Evolutionary conservation across 2,113 vertebrate species (phyloP).

Genomic region (Sphyrna mokarran): DNA sequence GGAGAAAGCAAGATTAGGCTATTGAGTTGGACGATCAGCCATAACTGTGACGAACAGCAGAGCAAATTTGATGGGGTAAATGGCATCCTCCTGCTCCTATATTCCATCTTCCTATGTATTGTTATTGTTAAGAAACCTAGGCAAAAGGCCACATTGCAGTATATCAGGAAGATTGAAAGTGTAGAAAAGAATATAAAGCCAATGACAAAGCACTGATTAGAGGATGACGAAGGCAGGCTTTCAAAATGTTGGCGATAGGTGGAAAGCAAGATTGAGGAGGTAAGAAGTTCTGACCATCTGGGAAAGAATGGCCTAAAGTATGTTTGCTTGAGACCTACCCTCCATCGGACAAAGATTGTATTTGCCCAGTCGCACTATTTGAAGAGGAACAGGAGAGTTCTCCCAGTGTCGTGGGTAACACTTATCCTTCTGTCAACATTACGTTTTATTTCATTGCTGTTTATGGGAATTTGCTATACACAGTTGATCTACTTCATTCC

Average conservation of each 20-base stretch:
- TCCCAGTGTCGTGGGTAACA: neutral
- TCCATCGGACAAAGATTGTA: neutral
- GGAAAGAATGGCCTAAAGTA: neutral
- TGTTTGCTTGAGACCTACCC: neutral
- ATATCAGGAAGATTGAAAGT: neutral
- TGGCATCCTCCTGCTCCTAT: no score
- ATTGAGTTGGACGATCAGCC: no score
- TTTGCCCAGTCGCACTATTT: neutral
- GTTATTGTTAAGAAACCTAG: neutral
- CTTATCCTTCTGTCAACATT: neutral
- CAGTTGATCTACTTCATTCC: neutral
- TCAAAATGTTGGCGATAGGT: neutral
- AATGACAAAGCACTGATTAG: neutral
- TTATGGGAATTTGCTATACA: neutral
- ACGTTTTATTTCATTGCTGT: neutral
- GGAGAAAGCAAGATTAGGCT: no score
- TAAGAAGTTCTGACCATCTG: neutral
- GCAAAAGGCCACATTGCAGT: neutral
- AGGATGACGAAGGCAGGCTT: no score
- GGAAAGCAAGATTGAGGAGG: neutral
- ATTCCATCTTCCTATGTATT: neutral
- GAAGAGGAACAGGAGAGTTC: neutral
- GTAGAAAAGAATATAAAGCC: neutral
- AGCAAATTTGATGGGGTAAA: no score
- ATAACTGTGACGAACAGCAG: no score